Base-by-base conservation (phyloP, 2,888 invertebrate genomes). In the Hipparchia sbordonii region DNA sequence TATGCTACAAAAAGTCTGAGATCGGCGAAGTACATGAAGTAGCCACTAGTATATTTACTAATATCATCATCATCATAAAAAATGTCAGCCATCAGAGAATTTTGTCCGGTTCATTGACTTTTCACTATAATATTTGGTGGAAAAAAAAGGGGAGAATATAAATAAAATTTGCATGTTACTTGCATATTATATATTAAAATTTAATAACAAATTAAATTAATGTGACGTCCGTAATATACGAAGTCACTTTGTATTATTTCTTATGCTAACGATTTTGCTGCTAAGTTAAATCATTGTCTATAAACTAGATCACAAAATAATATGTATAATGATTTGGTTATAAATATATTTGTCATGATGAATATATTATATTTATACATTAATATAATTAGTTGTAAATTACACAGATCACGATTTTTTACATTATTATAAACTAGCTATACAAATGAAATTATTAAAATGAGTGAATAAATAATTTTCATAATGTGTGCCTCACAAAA, bases 141-240 rank as follows among this genome's bases (percentile, higher is more conserved):
- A 54, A 54, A 74, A 78, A 70, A 57, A 57, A 2, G 9, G 51
- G 13, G 12, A 9, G 51, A 5, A 23, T 59, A 56, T 67, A 67
- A 72, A 52, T 72, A 73, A 72, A 72, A 67, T 61, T 33, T 67
- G 12, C 56, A 57, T 60, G 54, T 77, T 82, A 79, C 75, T 79
- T 83, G 80, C 80, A 82, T 81, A 82, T 82, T 85, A 83, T 89
- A 80, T 88, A 85, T 86, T 85, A 83, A 88, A 87, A 85, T 82
- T 39, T 23, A 23, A 82, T 84, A 87, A 90, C 89, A 87, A 87
- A 87, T 83, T 82, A 82, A 88, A 89, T 91, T 89, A 90, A 90
- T 87, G 88, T 82, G 79, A 82, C 80, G 81, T 87, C 88, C 92
- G 87, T 92, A 93, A 93, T 92, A 91, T 92, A 92, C 90, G 92